phyloP scores from a whole-genome alignment of 2,888 invertebrate species.

The Lampropteryx suffumata region DNA sequence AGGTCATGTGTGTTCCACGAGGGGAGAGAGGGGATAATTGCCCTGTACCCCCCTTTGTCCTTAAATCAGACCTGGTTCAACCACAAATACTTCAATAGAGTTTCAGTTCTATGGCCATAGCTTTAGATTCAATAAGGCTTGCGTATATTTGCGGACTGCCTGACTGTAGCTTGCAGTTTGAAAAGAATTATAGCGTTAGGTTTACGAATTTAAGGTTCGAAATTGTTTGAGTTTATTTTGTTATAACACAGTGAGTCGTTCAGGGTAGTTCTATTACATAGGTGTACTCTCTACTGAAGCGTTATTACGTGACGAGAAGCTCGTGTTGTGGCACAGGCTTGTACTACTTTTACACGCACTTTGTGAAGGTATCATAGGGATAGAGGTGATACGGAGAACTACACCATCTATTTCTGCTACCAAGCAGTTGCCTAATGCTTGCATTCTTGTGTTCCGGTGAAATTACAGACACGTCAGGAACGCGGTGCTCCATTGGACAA shows the following conservation, averaged over 20 bases:
- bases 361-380: no score
- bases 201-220: background rate
- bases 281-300: background rate
- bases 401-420: no score
- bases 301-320: no score
- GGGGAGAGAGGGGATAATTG: conserved; percentile 55
- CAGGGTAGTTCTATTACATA: background rate
- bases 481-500: background rate
- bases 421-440: no score
- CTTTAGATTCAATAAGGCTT: conserved; percentile 1
- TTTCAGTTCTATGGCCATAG: background rate
- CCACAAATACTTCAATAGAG: background rate
- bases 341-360: no score
- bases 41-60: conserved; percentile 27
- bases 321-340: no score
- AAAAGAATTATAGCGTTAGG: no score
- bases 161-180: background rate
- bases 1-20: conserved; percentile 61
- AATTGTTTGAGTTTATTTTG: conserved; percentile 1
- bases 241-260: background rate
- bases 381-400: no score
- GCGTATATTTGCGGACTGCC: background rate
- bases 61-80: conserved; percentile 6
- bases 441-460: no score
- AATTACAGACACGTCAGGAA: no score